A percentile compares a stretch with the other conserved stretches of the same genome.
Conservation (phyloP, 2,113 vertebrate genomes). For the Hypanus sabinus region DNA sequence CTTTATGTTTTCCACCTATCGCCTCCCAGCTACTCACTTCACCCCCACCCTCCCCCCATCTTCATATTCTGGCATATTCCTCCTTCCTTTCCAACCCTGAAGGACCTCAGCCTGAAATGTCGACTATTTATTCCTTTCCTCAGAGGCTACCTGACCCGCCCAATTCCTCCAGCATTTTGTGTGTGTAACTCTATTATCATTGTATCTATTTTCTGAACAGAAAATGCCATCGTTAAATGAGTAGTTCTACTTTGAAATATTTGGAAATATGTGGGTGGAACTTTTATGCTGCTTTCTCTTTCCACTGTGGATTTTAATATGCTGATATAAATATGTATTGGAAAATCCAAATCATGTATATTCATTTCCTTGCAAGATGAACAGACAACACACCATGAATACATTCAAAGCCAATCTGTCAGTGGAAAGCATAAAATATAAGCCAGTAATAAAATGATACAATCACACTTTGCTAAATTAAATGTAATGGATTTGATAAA, state of each 20-base stretch:
- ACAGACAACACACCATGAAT: neutral
- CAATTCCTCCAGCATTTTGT: too few relatives aligned
- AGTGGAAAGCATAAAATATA: neutral
- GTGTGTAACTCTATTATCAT: too few relatives aligned
- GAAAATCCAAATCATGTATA: constrained; percentile 4
- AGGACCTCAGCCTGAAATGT: too few relatives aligned
- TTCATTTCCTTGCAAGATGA: neutral
- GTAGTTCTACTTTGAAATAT: neutral
- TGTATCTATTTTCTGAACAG: neutral
- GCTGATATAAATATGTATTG: neutral
- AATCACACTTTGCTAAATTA: neutral
- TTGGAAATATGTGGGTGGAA: neutral
- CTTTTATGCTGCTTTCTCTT: neutral
- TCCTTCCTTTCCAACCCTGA: too few relatives aligned
- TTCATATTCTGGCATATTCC: too few relatives aligned
- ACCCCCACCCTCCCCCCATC: too few relatives aligned
- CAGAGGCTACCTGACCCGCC: too few relatives aligned
- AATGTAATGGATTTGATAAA: neutral
- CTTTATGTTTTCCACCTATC: too few relatives aligned
- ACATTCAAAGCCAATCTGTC: neutral
- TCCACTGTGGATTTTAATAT: neutral
- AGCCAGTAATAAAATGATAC: neutral
- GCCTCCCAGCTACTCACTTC: too few relatives aligned
- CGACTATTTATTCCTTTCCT: too few relatives aligned
- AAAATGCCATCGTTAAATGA: neutral